Evolutionary conservation across 1,140 invertebrate species (phyloP).

Genomic region (Mercenaria mercenaria): DNA sequence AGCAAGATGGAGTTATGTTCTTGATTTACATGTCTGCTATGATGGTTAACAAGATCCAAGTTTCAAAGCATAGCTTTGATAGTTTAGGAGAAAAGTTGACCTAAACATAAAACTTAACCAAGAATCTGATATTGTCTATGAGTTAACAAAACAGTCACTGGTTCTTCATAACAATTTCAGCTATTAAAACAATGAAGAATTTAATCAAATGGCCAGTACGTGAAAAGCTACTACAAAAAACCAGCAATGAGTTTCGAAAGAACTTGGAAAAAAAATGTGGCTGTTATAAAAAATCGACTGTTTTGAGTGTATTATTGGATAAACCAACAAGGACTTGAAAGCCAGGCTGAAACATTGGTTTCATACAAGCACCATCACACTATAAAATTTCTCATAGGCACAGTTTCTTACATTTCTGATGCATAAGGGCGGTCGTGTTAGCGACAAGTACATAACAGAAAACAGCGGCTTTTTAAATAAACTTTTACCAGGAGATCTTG

Average conservation of each 20-base stretch:
- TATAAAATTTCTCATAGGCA: slow-evolving; percentile 66
- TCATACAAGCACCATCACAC: slow-evolving; percentile 69
- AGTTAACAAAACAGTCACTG: slow-evolving; percentile 45
- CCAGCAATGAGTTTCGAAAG: slow-evolving; percentile 66
- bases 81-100: no score
- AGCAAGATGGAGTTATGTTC: no score
- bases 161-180: slow-evolving; percentile 49
- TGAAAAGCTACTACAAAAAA: slow-evolving; percentile 52
- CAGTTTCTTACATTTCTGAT: slow-evolving; percentile 57
- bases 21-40: no score
- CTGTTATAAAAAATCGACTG: slow-evolving; percentile 67
- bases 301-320: slow-evolving; percentile 70
- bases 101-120: slow-evolving; percentile 31
- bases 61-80: no score
- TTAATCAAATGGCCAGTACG: slow-evolving; percentile 67
- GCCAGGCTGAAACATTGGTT: slow-evolving; percentile 63
- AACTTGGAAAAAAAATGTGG: slow-evolving; percentile 63
- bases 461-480: slow-evolving; percentile 60
- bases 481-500: slow-evolving; percentile 62
- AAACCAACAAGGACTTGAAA: slow-evolving; percentile 58
- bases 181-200: slow-evolving; percentile 35
- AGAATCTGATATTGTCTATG: slow-evolving; percentile 10
- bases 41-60: no score
- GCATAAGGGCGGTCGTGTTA: slow-evolving; percentile 67
- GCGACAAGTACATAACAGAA: slow-evolving; percentile 67